phyloP scores from a whole-genome alignment of 2,797 vertebrate species.

The Sciurus vulgaris region DNA sequence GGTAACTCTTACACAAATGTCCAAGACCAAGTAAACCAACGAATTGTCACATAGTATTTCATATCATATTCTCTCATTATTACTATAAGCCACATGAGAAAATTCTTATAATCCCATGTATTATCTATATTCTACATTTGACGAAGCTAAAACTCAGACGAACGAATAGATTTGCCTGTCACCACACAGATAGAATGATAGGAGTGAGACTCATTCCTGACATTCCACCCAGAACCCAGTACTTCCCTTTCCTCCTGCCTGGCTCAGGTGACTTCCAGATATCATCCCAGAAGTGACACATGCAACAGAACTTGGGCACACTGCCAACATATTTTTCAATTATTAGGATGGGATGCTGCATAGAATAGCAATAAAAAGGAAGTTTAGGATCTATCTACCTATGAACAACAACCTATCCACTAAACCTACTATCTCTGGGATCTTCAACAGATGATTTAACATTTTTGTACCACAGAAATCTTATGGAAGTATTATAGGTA shows the following conservation, averaged over 20 bases:
- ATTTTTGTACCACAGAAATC: background rate
- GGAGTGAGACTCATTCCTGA: background rate
- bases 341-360: background rate
- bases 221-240: background rate
- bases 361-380: background rate
- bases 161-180: background rate
- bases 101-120: slow-evolving; percentile 29
- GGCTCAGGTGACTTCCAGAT: background rate
- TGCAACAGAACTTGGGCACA: background rate
- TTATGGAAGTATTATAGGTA: background rate
- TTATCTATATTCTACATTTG: background rate
- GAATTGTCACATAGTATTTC: background rate
- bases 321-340: background rate
- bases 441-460: background rate
- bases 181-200: background rate
- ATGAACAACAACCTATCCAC: background rate
- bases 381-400: background rate
- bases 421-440: background rate
- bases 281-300: background rate
- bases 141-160: slow-evolving; percentile 39
- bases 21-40: background rate
- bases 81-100: background rate
- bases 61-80: background rate
- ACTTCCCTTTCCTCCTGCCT: background rate
- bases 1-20: background rate